A percentile compares a stretch with the other conserved stretches of the same genome.
Evolutionary conservation across 2,888 invertebrate species (phyloP).

Genomic region (Mycalesis mineus): DNA sequence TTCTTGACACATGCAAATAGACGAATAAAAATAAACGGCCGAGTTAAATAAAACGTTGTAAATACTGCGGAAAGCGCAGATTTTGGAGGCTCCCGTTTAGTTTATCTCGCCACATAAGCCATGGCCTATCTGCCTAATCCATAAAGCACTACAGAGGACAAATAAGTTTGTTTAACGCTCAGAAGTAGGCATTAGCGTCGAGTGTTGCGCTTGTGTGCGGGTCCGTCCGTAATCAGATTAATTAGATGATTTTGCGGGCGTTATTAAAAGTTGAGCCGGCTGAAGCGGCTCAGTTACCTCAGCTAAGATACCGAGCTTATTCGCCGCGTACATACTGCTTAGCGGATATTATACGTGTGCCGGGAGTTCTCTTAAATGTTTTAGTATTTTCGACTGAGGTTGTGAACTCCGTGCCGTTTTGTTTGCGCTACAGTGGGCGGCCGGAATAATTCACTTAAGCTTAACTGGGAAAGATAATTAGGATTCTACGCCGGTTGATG

Average conservation of each 20-base stretch:
- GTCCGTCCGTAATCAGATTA: slow-evolving; percentile 72
- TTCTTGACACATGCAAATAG: neutral
- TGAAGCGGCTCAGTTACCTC: slow-evolving; percentile 66
- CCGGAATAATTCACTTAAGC: slow-evolving; percentile 77
- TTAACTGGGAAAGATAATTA: slow-evolving; percentile 78
- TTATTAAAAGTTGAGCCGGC: slow-evolving; percentile 76
- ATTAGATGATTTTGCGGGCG: slow-evolving; percentile 73
- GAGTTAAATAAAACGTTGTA: neutral
- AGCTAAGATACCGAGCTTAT: slow-evolving; percentile 72
- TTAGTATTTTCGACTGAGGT: slow-evolving; percentile 77
- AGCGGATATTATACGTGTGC: slow-evolving; percentile 71
- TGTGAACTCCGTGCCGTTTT: slow-evolving; percentile 73
- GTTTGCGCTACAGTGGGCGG: slow-evolving; percentile 75
- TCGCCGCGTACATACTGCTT: slow-evolving; percentile 64
- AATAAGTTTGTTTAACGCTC: slow-evolving; percentile 67
- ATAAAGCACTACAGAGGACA: slow-evolving; percentile 57
- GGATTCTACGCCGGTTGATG: slow-evolving; percentile 76
- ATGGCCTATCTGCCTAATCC: slow-evolving; percentile 54
- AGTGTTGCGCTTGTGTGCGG: slow-evolving; percentile 59
- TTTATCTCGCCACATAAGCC: slow-evolving; percentile 40
- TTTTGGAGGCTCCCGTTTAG: slow-evolving; percentile 22
- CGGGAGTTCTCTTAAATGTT: slow-evolving; percentile 74
- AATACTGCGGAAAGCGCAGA: neutral
- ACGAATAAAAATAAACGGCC: neutral
- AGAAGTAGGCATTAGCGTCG: slow-evolving; percentile 65